Evolutionary conservation across 2,888 invertebrate genomes (phyloP), one percentile per base, ranked within the genome.

Genomic region (Heliconius ethilla): DNA sequence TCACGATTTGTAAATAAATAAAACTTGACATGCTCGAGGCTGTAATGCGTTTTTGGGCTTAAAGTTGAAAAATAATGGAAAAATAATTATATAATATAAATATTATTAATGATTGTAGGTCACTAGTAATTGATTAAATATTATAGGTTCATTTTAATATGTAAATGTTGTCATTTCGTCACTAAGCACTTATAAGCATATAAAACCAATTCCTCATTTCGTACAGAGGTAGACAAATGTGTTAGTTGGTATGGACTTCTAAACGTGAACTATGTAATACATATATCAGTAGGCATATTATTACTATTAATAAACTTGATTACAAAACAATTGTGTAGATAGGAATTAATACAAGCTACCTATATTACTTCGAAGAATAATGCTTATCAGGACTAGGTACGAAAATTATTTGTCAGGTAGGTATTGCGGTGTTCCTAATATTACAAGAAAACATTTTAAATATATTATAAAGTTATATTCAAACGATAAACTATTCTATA

Each of bases 271-370:
- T 55, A 40, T 78, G 45, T 78, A 33, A 33, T 33, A 33, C 33
- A 70, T 77, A 45, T 62, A 70, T 72, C 13, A 62, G 27, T n/a
- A 59, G 55, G n/a, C 74, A 74, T 63, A 33, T 72, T 73, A 74
- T 78, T 70, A 78, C 63, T 72, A 70, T 29, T 77, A 66, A 74
- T 70, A 75, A 22, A 67, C 72, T 73, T 70, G 63, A 70, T 75
- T 72, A 74, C 74, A 79, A 81, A 81, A 79, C 76, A 79, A 78
- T 51, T 75, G 78, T 81, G 79, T 81, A 79, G 75, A 78, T 79
- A 79, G 79, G 76, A 79, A 74, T 74, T 70, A 75, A 72, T 81
- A 72, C 55, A 77, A 67, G 63, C 74, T 79, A 79, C 70, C 40
- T 67, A 73, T 69, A 75, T 77, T 72, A 55, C 72, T 80, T 78